Percentiles rank a stretch among this genome's conserved stretches.
These are phyloP conservation scores for Temnothorax unifasciatus DNA, from an alignment of 2,888 invertebrate genomes.

Conservation along the genomic window DNA sequence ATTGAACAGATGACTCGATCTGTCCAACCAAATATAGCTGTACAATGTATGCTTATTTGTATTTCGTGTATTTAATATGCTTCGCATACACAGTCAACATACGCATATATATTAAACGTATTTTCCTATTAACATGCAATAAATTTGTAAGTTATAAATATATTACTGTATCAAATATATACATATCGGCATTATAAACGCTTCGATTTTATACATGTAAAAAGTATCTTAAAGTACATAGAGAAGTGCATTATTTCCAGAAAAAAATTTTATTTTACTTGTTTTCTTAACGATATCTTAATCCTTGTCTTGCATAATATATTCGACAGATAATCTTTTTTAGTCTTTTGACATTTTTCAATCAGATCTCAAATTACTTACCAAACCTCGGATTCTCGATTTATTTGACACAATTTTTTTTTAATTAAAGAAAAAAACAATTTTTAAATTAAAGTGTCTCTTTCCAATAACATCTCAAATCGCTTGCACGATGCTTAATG, in stretches of 20 bases:
- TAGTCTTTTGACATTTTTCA: background rate
- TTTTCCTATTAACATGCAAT: constrained; percentile 11
- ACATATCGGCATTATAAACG: background rate
- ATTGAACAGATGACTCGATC: constrained; percentile 11
- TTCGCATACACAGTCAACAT: constrained; percentile 6
- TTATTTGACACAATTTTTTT: background rate
- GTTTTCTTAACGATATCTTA: background rate
- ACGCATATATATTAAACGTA: constrained; percentile 12
- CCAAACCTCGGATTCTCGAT: background rate
- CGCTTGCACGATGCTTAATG: background rate
- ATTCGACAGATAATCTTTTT: background rate
- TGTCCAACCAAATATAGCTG: constrained; percentile 3
- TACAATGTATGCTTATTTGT: constrained; percentile 24
- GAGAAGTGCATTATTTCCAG: background rate
- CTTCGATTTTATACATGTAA: constrained; percentile 3
- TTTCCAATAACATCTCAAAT: background rate
- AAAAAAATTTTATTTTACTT: background rate
- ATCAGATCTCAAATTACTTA: background rate
- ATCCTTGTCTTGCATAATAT: background rate
- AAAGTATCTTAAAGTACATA: background rate
- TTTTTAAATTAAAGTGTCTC: background rate
- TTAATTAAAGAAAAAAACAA: background rate
- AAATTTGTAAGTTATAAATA: constrained; percentile 19
- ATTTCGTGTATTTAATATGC: constrained; percentile 23
- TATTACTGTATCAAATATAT: constrained; percentile 22